These are phyloP conservation scores for Bombylius major DNA, from an alignment of 2,888 invertebrate species.

Conservation along the genomic window DNA sequence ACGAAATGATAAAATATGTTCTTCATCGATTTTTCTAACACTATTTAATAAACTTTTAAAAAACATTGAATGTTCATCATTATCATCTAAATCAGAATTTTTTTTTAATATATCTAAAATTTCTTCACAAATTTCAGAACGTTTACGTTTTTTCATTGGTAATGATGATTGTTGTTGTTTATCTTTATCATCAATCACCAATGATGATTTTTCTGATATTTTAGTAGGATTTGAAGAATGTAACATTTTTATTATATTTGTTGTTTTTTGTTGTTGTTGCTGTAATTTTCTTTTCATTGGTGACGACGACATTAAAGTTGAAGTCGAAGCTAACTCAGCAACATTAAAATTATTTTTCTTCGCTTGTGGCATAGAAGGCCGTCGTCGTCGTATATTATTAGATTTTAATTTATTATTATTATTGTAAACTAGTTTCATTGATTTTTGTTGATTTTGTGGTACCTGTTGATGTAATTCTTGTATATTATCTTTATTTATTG, in stretches of 20 bases:
- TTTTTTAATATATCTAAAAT: constrained; percentile 5
- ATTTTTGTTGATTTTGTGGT: neutral
- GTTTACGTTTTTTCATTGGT: constrained; percentile 5
- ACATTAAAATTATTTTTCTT: neutral
- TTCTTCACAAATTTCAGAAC: constrained; percentile 6
- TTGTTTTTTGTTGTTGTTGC: neutral
- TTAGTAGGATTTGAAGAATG: no score
- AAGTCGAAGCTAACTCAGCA: no score
- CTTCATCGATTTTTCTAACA: constrained; percentile 16
- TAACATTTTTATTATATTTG: neutral
- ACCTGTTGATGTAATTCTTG: neutral
- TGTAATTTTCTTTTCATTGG: neutral
- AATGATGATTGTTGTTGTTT: no score
- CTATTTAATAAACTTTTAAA: constrained; percentile 17
- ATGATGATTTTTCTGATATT: no score
- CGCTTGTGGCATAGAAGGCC: no score
- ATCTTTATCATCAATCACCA: no score
- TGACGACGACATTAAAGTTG: neutral
- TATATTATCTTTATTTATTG: no score
- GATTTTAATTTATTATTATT: no score
- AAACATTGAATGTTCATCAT: constrained; percentile 18
- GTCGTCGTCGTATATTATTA: no score
- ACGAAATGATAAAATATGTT: constrained; percentile 16
- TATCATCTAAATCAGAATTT: neutral
- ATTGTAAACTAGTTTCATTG: neutral